Evolutionary conservation across 1,140 invertebrate genomes (phyloP).

Genomic region (Aporrectodea caliginosa): DNA sequence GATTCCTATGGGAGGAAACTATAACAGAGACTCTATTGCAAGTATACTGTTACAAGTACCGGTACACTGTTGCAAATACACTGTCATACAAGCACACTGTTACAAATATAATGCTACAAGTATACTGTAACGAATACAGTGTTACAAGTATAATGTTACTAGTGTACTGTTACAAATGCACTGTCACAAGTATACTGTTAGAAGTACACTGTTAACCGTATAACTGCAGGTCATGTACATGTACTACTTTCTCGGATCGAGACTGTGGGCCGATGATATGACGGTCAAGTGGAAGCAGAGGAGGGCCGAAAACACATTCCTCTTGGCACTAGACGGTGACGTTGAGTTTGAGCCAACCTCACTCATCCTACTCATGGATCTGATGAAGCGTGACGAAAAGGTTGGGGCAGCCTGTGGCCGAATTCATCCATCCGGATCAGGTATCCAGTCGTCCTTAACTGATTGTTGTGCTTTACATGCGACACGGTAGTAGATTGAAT

Average conservation of each 20-base stretch:
- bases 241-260: constrained; percentile 93
- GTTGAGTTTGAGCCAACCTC: constrained; percentile 61
- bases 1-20: neutral
- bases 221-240: constrained; percentile 87
- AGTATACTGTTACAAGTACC: too few species aligned
- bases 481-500: too few species aligned
- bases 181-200: neutral
- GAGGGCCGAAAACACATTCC: constrained; percentile 66
- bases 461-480: too few species aligned
- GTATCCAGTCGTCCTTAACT: constrained; percentile 34
- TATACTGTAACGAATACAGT: too few species aligned
- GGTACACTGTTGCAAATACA: too few species aligned
- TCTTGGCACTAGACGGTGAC: constrained; percentile 62
- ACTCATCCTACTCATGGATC: constrained; percentile 58
- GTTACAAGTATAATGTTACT: neutral
- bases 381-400: constrained; percentile 60
- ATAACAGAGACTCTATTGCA: too few species aligned
- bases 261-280: constrained; percentile 56
- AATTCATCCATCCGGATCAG: constrained; percentile 59
- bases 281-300: constrained; percentile 86
- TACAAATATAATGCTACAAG: too few species aligned
- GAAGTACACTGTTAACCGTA: constrained; percentile 25
- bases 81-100: too few species aligned
- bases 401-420: constrained; percentile 62
- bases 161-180: neutral